Conservation (phyloP, 2,888 invertebrate genomes). For the Tetranychus truncatus region DNA sequence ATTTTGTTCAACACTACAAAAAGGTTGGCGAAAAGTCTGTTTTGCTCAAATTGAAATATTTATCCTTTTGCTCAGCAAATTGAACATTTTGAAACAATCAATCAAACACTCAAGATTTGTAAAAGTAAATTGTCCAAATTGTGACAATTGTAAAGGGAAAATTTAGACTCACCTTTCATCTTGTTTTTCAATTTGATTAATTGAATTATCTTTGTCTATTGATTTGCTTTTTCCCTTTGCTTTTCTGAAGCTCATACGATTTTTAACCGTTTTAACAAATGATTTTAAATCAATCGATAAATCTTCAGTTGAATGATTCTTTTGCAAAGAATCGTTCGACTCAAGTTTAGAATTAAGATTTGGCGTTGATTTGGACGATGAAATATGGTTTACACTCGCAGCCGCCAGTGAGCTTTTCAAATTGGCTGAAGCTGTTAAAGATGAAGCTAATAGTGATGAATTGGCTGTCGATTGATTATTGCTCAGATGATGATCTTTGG, state of each 20-base stretch:
- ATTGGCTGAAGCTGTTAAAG: neutral
- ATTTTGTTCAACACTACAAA: too few relatives aligned
- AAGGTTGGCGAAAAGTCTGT: too few relatives aligned
- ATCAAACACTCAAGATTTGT: too few relatives aligned
- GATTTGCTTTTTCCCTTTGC: neutral
- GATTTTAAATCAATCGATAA: constrained; percentile 4
- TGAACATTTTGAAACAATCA: too few relatives aligned
- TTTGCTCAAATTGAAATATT: too few relatives aligned
- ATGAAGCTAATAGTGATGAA: too few relatives aligned
- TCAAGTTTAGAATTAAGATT: neutral
- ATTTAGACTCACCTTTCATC: neutral
- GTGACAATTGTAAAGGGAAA: neutral
- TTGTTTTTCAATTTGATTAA: neutral
- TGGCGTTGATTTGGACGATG: neutral
- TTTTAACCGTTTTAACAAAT: constrained; percentile 13
- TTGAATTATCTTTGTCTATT: constrained; percentile 1
- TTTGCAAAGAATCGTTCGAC: neutral
- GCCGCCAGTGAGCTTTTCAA: neutral
- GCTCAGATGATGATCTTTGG: neutral
- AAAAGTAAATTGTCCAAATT: too few relatives aligned
- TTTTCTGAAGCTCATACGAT: constrained; percentile 13
- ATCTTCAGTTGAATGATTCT: neutral
- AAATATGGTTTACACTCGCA: neutral
- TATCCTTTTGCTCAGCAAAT: too few relatives aligned
- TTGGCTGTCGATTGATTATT: neutral